These are phyloP conservation scores for Aphyosemion australe DNA, from an alignment of 2,113 vertebrate genomes.

Conservation along the genomic window DNA sequence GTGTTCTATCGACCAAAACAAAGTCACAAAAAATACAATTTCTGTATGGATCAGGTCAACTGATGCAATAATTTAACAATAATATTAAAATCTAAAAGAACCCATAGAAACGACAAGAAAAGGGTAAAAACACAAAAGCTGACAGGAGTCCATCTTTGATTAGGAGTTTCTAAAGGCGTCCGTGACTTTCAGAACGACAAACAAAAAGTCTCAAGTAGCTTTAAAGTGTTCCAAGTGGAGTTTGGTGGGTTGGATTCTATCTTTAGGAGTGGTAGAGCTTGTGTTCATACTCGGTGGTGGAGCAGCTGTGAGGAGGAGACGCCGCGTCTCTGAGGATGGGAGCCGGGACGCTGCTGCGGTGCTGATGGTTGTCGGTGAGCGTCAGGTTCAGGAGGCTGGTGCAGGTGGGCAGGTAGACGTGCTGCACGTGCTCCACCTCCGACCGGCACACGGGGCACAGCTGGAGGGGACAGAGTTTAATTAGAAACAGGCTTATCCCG, in stretches of 20 bases:
- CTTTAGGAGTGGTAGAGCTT: constrained; percentile 69
- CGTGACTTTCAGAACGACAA: constrained; percentile 1
- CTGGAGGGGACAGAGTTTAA: constrained; percentile 66
- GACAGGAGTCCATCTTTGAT: constrained; percentile 45
- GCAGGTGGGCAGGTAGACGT: constrained; percentile 95
- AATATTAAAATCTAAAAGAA: constrained; percentile 50
- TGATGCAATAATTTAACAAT: constrained; percentile 74
- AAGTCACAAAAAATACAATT: constrained; percentile 21
- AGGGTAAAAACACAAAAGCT: neutral
- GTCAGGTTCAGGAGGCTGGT: constrained; percentile 93
- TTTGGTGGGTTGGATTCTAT: constrained; percentile 2
- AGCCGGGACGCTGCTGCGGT: constrained; percentile 51
- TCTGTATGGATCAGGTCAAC: constrained; percentile 79
- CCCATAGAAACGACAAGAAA: neutral
- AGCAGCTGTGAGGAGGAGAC: constrained; percentile 56
- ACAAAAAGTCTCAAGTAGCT: constrained; percentile 1
- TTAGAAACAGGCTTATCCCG: neutral
- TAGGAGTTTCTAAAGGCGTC: constrained; percentile 19
- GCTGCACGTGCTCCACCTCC: constrained; percentile 91
- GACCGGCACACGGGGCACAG: constrained; percentile 93
- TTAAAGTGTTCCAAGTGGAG: constrained; percentile 22
- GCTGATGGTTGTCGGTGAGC: constrained; percentile 74
- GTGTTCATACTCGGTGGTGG: constrained; percentile 66
- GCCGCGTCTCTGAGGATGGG: constrained; percentile 70
- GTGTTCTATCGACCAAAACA: constrained; percentile 35